Conservation (phyloP, 2,797 vertebrate genomes). For the Podargus strigoides region DNA sequence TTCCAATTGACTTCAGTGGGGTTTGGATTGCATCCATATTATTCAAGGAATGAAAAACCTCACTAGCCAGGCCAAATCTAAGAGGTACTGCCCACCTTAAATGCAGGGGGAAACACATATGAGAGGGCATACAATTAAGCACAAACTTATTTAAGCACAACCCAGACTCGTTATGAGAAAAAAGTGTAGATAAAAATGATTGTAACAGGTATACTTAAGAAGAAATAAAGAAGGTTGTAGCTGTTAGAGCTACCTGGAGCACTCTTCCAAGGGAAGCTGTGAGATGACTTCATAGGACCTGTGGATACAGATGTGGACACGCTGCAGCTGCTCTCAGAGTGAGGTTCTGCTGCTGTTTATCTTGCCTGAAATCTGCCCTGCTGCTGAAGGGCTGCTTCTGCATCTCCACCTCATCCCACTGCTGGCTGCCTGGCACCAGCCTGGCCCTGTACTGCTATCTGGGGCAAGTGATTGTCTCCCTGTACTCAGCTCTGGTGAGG, state of each 20-base stretch:
- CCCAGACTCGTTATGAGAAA: not conserved
- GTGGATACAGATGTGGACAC: not conserved
- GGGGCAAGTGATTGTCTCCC: too few species aligned
- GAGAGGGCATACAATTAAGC: not conserved
- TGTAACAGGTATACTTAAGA: rapidly evolving
- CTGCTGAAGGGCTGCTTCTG: not conserved
- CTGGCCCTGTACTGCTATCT: not conserved
- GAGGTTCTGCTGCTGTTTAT: not conserved
- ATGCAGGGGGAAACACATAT: not conserved
- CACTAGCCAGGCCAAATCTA: not conserved
- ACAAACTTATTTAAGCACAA: not conserved
- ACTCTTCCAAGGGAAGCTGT: not conserved
- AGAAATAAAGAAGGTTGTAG: not conserved
- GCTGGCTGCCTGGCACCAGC: not conserved
- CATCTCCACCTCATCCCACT: not conserved
- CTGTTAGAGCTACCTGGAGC: not conserved
- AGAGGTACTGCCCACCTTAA: not conserved
- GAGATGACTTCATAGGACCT: rapidly evolving
- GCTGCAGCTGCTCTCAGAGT: rapidly evolving
- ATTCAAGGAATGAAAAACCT: not conserved
- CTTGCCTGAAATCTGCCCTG: not conserved
- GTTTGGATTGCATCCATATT: not conserved
- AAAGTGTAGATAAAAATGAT: rapidly evolving
- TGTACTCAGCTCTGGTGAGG: too few species aligned
- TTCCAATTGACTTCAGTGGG: not conserved